These are phyloP conservation scores for Etia nguti DNA, from an alignment of 2,113 vertebrate genomes.

Conservation along the genomic window DNA sequence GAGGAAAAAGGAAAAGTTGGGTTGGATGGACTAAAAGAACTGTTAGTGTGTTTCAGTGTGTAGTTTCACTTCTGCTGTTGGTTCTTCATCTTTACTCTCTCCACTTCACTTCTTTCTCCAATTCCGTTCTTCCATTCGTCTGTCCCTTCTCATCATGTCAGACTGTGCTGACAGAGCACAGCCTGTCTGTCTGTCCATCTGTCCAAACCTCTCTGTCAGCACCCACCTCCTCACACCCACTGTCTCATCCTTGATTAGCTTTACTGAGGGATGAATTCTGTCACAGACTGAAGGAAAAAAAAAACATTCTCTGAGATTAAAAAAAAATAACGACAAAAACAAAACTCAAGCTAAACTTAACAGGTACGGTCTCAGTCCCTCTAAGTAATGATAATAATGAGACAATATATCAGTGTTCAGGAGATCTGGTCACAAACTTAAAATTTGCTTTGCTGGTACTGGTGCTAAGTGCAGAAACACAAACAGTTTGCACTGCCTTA, in stretches of 20 bases:
- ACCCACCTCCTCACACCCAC: neutral
- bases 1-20: neutral
- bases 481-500: neutral
- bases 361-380: no score
- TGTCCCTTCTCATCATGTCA: neutral
- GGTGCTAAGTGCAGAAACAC: neutral
- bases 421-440: neutral
- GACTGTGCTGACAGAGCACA: slow-evolving; percentile 10
- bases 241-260: slow-evolving; percentile 1
- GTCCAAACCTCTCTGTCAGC: slow-evolving; percentile 8
- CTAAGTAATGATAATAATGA: neutral
- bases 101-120: neutral
- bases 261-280: neutral
- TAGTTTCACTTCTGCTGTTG: neutral
- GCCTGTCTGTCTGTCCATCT: slow-evolving; percentile 3
- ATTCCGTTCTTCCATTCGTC: neutral
- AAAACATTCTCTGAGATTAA: neutral
- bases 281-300: neutral
- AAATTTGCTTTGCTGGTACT: neutral
- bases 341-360: neutral
- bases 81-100: neutral
- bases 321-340: neutral
- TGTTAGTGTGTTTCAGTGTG: neutral
- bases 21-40: neutral
- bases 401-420: neutral